A percentile compares a stretch with the other conserved stretches of the same genome.
These are phyloP conservation scores for Macroglossus sobrinus DNA, from an alignment of 2,113 vertebrate species.

Conservation along the genomic window DNA sequence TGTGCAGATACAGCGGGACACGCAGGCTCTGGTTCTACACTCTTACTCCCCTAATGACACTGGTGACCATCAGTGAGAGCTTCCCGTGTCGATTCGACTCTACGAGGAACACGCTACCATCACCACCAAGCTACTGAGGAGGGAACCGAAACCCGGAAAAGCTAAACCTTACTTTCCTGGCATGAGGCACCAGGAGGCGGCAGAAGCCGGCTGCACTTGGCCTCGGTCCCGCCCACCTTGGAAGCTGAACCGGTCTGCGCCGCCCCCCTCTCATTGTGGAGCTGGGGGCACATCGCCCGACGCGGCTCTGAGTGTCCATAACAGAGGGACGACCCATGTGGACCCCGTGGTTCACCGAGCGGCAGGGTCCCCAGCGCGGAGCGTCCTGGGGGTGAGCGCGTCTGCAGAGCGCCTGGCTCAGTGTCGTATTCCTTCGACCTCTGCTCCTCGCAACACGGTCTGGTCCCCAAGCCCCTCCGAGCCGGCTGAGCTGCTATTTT, in stretches of 20 bases:
- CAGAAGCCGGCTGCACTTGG: neutral
- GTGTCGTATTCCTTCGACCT: constrained; percentile 26
- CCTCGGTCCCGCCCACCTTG: neutral
- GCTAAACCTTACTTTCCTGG: neutral
- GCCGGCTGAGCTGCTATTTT: constrained; percentile 60
- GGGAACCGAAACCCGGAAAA: neutral
- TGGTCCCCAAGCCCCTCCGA: constrained; percentile 13
- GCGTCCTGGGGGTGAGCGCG: neutral
- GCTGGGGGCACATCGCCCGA: neutral
- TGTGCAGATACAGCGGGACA: rapidly evolving
- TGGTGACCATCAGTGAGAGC: neutral
- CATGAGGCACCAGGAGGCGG: neutral
- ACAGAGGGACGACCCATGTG: neutral
- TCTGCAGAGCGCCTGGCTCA: constrained; percentile 35
- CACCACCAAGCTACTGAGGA: neutral
- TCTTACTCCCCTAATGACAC: neutral
- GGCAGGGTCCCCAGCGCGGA: neutral
- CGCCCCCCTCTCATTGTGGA: rapidly evolving
- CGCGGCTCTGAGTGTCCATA: neutral
- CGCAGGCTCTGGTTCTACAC: rapidly evolving
- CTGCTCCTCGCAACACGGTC: constrained; percentile 24
- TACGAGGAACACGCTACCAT: rapidly evolving
- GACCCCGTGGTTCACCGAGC: neutral
- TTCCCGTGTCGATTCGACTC: neutral
- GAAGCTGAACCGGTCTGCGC: neutral